A percentile compares a stretch with the other conserved stretches of the same genome.
phyloP scores from a whole-genome alignment of 2,797 vertebrate genomes.

The Heliangelus exortis region DNA sequence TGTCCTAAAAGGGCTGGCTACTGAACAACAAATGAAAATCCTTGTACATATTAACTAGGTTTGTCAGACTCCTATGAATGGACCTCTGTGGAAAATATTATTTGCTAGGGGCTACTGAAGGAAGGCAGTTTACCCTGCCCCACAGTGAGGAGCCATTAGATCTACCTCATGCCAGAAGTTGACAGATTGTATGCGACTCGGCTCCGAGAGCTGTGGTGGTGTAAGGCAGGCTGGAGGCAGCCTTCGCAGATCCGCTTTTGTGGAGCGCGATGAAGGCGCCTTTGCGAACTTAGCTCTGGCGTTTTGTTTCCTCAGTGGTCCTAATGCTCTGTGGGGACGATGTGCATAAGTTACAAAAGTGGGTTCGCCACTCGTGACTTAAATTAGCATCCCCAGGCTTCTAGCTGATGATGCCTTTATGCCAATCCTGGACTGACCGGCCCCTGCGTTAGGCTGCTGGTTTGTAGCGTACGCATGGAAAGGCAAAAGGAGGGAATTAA shows the following conservation, averaged over 20 bases:
- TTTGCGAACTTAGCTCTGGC: background rate
- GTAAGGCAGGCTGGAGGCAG: background rate
- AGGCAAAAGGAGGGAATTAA: background rate
- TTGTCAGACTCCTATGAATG: slow-evolving; percentile 20
- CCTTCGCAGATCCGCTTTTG: background rate
- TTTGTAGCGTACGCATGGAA: background rate
- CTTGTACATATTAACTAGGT: background rate
- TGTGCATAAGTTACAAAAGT: fast-evolving
- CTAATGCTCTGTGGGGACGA: background rate
- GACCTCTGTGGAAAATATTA: slow-evolving; percentile 32
- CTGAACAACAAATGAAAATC: slow-evolving; percentile 30
- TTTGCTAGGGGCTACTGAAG: background rate
- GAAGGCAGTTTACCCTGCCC: slow-evolving; percentile 14
- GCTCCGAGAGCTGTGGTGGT: background rate
- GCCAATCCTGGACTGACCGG: background rate
- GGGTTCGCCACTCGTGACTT: background rate
- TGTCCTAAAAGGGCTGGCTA: slow-evolving; percentile 5
- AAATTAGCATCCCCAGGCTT: background rate
- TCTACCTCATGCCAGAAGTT: background rate
- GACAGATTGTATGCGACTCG: background rate
- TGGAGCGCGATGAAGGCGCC: background rate
- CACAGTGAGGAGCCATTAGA: slow-evolving; percentile 40
- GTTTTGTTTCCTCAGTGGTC: background rate
- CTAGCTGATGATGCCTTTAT: background rate
- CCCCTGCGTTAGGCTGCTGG: background rate